Conservation (phyloP, 1,140 invertebrate species). For the Anagrus nilaparvatae region DNA sequence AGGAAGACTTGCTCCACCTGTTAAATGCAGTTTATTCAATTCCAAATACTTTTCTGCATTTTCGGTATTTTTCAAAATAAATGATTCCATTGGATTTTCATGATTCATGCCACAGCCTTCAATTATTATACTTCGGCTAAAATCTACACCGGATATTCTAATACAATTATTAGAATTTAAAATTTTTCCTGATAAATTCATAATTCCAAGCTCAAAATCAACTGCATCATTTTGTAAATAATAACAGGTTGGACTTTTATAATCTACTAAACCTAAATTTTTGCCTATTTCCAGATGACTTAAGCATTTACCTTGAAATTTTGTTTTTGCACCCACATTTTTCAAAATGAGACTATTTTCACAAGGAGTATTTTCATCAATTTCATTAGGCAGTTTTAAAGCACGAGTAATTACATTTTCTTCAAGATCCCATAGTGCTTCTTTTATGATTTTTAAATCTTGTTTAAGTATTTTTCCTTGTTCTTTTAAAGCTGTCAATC, state of each 20-base stretch:
- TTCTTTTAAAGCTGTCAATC: constrained; percentile 42
- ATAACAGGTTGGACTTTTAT: constrained; percentile 46
- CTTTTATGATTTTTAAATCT: constrained; percentile 48
- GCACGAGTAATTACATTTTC: constrained; percentile 46
- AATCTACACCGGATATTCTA: constrained; percentile 46
- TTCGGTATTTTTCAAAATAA: constrained; percentile 44
- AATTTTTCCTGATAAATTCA: constrained; percentile 23
- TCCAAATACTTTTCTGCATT: constrained; percentile 38
- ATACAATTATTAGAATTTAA: constrained; percentile 44
- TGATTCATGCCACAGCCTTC: constrained; percentile 56
- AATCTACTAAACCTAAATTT: constrained; percentile 45
- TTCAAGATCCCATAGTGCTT: constrained; percentile 49
- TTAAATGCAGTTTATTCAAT: constrained; percentile 48
- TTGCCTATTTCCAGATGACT: constrained; percentile 50
- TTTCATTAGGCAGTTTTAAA: constrained; percentile 53
- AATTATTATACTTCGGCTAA: constrained; percentile 52
- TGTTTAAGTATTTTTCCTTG: constrained; percentile 47
- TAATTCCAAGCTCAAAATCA: constrained; percentile 51
- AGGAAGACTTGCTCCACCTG: constrained; percentile 50
- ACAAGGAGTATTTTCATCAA: constrained; percentile 52
- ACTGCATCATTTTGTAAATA: constrained; percentile 53
- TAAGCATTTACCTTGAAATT: no score
- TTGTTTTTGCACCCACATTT: constrained; percentile 31
- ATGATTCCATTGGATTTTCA: constrained; percentile 41
- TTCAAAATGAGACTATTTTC: constrained; percentile 37